phyloP scores from a whole-genome alignment of 2,888 invertebrate genomes.

The Diplolepis rosae region DNA sequence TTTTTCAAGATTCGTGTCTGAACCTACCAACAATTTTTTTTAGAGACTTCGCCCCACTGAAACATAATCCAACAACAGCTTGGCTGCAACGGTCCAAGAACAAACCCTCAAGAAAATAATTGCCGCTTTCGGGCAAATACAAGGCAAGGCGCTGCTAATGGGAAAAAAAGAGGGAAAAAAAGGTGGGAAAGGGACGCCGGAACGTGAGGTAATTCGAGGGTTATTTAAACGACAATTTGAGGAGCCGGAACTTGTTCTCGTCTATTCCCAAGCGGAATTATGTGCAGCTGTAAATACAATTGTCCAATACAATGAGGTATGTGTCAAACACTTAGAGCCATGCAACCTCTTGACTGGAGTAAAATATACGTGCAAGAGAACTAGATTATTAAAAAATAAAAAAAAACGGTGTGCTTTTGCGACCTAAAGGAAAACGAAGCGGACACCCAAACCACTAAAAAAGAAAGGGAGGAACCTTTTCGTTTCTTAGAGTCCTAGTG shows the following conservation, averaged over 20 bases:
- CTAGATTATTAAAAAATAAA: slow-evolving; percentile 35
- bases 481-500: slow-evolving; percentile 54
- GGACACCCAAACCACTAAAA: slow-evolving; percentile 23
- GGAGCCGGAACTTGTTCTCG: slow-evolving; percentile 26
- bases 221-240: slow-evolving; percentile 38
- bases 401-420: slow-evolving; percentile 23
- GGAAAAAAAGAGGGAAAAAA: slow-evolving; percentile 19
- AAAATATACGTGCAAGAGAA: neutral
- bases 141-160: neutral
- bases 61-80: slow-evolving; percentile 20
- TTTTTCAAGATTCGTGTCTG: neutral
- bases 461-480: neutral
- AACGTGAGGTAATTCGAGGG: slow-evolving; percentile 42
- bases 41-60: neutral
- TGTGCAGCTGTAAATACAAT: slow-evolving; percentile 64
- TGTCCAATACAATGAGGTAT: slow-evolving; percentile 59
- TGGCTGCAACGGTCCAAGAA: neutral
- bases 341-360: slow-evolving; percentile 42
- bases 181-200: slow-evolving; percentile 26
- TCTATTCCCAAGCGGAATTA: slow-evolving; percentile 34
- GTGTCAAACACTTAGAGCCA: slow-evolving; percentile 51
- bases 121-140: slow-evolving; percentile 3
- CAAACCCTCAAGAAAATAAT: slow-evolving; percentile 26
- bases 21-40: neutral
- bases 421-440: slow-evolving; percentile 35